Evolutionary conservation across 2,113 vertebrate genomes (phyloP).

Genomic region (Phaethornis superciliosus): DNA sequence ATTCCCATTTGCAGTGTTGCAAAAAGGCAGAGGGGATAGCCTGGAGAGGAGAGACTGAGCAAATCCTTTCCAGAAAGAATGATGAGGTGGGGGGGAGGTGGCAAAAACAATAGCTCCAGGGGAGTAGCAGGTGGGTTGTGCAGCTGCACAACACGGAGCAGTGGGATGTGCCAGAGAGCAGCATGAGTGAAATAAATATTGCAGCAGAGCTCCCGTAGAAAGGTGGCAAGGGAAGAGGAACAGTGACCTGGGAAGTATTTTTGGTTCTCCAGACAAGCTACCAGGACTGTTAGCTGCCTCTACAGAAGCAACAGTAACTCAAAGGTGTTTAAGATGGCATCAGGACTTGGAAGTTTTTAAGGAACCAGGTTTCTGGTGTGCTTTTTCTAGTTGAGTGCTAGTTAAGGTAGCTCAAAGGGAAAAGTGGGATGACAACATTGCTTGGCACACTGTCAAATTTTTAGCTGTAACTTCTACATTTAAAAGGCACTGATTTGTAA

Average conservation of each 20-base stretch:
- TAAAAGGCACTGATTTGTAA: neutral
- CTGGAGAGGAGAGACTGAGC: neutral
- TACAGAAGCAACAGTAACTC: neutral
- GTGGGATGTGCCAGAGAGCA: neutral
- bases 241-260: neutral
- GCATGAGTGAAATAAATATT: constrained; percentile 19
- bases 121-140: constrained; percentile 34
- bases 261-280: neutral
- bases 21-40: constrained; percentile 6
- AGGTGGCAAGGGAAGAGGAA: neutral
- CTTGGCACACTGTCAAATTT: neutral
- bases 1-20: constrained; percentile 36
- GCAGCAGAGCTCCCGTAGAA: neutral
- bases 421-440: neutral
- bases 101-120: neutral
- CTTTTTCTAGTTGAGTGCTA: neutral
- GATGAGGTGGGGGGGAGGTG: neutral
- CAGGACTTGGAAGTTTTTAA: neutral
- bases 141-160: constrained; percentile 17
- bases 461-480: neutral
- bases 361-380: neutral
- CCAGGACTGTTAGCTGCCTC: neutral
- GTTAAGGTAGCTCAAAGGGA: neutral
- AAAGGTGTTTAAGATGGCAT: neutral
- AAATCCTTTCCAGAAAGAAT: neutral